These are phyloP conservation scores for Macropodus opercularis DNA, from an alignment of 2,797 vertebrate genomes.

Conservation along the genomic window DNA sequence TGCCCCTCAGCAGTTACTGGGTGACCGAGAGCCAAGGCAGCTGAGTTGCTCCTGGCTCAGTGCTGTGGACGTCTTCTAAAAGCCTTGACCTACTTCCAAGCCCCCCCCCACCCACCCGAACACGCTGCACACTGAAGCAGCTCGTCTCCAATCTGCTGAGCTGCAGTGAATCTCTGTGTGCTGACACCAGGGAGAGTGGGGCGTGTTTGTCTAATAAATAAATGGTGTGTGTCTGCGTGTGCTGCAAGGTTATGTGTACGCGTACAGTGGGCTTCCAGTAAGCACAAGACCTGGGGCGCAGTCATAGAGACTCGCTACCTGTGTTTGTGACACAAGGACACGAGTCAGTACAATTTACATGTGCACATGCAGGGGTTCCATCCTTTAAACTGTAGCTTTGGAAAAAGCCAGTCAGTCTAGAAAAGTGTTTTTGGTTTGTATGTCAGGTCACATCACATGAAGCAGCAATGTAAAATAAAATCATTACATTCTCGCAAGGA, in stretches of 20 bases:
- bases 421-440: no score
- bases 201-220: conserved; percentile 50
- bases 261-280: neutral
- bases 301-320: conserved; percentile 31
- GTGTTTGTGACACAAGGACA: no score
- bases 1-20: conserved; percentile 46
- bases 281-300: conserved; percentile 38
- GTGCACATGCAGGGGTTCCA: no score
- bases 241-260: conserved; percentile 26
- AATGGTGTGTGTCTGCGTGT: conserved; percentile 36
- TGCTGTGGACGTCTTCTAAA: conserved; percentile 59
- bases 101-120: conserved; percentile 37
- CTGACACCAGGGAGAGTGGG: conserved; percentile 39
- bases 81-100: conserved; percentile 77
- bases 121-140: conserved; percentile 62
- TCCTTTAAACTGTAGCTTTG: no score
- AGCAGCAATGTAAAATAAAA: neutral
- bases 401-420: no score
- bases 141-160: conserved; percentile 60
- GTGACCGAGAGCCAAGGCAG: conserved; percentile 32
- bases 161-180: conserved; percentile 48
- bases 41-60: conserved; percentile 48
- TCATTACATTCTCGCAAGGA: neutral
- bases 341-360: no score
- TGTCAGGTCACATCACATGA: no score